A percentile compares a stretch with the other conserved stretches of the same genome.
Evolutionary conservation across 2,113 vertebrate genomes (phyloP).

Genomic region (Oncorhynchus gorbuscha): DNA sequence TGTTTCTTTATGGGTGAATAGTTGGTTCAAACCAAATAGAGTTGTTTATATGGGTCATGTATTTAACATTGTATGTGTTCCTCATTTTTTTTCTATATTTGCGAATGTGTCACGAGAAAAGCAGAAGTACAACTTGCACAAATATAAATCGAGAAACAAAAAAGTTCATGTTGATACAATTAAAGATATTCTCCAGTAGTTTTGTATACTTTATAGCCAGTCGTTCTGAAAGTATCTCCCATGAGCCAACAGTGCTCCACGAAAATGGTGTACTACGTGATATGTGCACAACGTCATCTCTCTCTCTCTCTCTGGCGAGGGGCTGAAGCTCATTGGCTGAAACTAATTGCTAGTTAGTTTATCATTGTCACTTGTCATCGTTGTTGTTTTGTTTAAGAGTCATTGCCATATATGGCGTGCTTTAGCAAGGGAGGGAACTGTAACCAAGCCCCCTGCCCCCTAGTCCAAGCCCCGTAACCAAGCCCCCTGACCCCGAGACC

Average conservation of each 20-base stretch:
- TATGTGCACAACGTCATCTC: too few species aligned
- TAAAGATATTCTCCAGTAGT: too few species aligned
- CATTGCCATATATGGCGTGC: conserved; percentile 76
- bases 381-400: conserved; percentile 57
- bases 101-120: not conserved
- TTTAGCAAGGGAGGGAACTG: conserved; percentile 48
- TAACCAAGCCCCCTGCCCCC: too few species aligned
- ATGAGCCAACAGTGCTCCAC: too few species aligned
- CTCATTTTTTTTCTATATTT: not conserved
- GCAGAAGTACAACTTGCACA: not conserved
- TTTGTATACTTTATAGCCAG: too few species aligned
- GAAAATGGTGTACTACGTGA: too few species aligned
- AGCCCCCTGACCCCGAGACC: too few species aligned
- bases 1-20: conserved; percentile 3
- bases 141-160: not conserved
- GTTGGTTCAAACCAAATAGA: not conserved
- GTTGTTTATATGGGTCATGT: not conserved
- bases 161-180: too few species aligned
- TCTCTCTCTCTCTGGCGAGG: too few species aligned
- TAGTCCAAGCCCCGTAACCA: too few species aligned
- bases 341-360: not conserved
- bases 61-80: not conserved
- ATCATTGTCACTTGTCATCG: conserved; percentile 4
- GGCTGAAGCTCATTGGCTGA: too few species aligned
- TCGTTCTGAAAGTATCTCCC: too few species aligned